A percentile compares a stretch with the other conserved stretches of the same genome.
phyloP scores from a whole-genome alignment of 2,888 invertebrate species.

The Morpho achilles region DNA sequence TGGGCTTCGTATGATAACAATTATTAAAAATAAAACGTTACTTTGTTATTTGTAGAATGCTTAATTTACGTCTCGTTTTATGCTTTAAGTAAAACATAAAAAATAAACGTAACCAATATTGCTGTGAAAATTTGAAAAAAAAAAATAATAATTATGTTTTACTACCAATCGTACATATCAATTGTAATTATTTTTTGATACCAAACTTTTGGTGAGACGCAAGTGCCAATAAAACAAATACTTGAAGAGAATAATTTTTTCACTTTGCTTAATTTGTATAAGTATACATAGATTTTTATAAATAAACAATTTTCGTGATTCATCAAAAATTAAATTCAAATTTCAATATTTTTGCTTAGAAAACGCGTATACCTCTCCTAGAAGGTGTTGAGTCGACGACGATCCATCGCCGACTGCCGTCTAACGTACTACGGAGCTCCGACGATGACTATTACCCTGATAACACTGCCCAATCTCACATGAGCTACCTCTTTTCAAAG shows the following conservation, averaged over 20 bases:
- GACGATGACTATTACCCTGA: conserved; percentile 58
- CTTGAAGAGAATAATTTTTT: too few species aligned
- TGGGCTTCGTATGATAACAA: conserved; percentile 20
- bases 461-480: conserved; percentile 41
- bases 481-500: conserved; percentile 33
- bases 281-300: neutral
- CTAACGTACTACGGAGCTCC: conserved; percentile 42
- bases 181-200: too few species aligned
- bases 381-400: conserved; percentile 59
- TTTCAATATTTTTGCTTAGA: conserved; percentile 12
- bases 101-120: too few species aligned
- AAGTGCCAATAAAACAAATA: too few species aligned
- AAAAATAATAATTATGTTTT: too few species aligned
- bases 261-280: neutral
- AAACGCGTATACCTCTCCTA: conserved; percentile 31
- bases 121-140: too few species aligned
- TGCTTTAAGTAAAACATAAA: too few species aligned
- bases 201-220: too few species aligned
- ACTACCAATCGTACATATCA: too few species aligned
- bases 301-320: too few species aligned
- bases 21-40: conserved; percentile 4
- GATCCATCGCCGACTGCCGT: conserved; percentile 67
- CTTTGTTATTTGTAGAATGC: conserved; percentile 2
- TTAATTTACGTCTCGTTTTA: too few species aligned
- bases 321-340: too few species aligned